phyloP scores from a whole-genome alignment of 2,888 invertebrate species.

The Tipula unca region DNA sequence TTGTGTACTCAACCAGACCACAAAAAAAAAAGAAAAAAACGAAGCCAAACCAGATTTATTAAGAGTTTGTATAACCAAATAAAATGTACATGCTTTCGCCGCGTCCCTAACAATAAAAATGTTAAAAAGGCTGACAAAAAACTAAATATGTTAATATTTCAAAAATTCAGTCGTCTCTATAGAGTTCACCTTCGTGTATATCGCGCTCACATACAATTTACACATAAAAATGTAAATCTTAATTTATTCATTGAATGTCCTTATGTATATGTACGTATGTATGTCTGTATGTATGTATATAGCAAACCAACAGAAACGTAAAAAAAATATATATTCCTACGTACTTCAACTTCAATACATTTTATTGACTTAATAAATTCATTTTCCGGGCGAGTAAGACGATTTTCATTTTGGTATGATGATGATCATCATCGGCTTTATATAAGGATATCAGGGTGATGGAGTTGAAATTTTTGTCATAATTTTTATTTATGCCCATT shows the following conservation, averaged over 20 bases:
- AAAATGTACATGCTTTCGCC: background rate
- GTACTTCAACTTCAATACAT: background rate
- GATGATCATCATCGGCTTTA: background rate
- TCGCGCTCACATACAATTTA: background rate
- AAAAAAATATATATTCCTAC: background rate
- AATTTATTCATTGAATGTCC: background rate
- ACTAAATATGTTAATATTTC: background rate
- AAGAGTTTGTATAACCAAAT: background rate
- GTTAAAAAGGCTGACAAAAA: background rate
- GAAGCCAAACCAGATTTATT: background rate
- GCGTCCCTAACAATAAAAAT: background rate
- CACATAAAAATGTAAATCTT: background rate
- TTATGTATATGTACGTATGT: background rate
- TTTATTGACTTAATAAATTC: background rate
- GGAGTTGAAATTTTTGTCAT: background rate
- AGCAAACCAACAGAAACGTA: background rate
- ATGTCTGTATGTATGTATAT: background rate
- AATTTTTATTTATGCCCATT: background rate
- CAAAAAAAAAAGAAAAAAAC: background rate
- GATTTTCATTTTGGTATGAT: background rate
- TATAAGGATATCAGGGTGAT: background rate
- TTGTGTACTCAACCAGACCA: background rate
- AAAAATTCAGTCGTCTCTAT: background rate
- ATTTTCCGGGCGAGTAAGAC: background rate
- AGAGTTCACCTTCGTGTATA: background rate